Base-by-base conservation (phyloP, 2,113 vertebrate genomes). In the Protomyctophum bolini region DNA sequence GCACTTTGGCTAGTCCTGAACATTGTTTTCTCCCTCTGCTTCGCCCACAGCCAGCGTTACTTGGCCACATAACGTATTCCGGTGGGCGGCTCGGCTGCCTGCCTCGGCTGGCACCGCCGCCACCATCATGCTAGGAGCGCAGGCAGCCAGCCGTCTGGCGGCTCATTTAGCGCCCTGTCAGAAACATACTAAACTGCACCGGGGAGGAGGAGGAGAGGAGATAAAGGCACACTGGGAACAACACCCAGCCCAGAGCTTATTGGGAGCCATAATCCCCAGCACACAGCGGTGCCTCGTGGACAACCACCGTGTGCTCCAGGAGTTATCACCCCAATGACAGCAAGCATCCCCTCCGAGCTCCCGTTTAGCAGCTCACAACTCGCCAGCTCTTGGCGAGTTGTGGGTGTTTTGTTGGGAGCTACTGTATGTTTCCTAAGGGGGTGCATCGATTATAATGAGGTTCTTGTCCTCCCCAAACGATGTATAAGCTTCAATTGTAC, bases 141-240 rank as follows among this genome's bases (percentile, higher is more conserved):
- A 33, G 57, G 54, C 46, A 33, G 57, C 56, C 9, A 52, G 50
- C 50, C 60, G 45, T 81, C 79, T 11, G 5, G 68, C 67, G 62
- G 57, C 80, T 68, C 73, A 0, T 76, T 83, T 82, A 74, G 76
- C 60, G 75, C 73, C 63, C 78, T 79, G 75, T 81, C 78, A 78
- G 70, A 75, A 2, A 41, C 33, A 76, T 55, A 82, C 10, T 21
- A 21, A 21, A 21, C 21, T 15, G 12, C 52, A n/a, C 15, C n/a
- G n/a, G 28, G 58, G 65, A 58, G 65, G 72, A 72, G 58, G 65
- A 58, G 65, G 70, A 72, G 71, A 28, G 75, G 66, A 87, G 84
- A 86, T 79, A 81, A 83, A 80, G 82, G 84, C 47, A 49, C 63
- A 65, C 68, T 77, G 72, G 74, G 73, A 83, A 83, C 77, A 84